Evolutionary conservation across 2,113 vertebrate genomes (phyloP).

Genomic region (Cheirogaleus medius): DNA sequence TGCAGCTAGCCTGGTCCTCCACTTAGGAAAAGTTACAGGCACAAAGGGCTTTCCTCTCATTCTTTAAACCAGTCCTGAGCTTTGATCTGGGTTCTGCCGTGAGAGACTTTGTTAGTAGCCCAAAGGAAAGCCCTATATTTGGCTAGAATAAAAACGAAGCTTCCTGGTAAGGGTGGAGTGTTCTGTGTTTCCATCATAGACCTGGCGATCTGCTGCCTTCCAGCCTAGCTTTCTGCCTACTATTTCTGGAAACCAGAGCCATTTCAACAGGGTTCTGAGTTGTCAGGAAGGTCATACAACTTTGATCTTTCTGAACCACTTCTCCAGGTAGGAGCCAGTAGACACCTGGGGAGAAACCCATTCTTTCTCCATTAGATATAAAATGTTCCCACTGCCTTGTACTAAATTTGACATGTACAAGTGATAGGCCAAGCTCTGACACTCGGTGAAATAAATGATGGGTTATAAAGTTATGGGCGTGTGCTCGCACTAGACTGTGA

Average conservation of each 20-base stretch:
- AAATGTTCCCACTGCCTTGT: neutral
- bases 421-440: fast-evolving
- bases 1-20: fast-evolving
- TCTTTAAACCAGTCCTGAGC: neutral
- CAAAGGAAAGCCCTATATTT: neutral
- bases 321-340: neutral
- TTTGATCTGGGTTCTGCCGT: neutral
- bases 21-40: neutral
- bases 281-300: neutral
- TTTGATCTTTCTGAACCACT: neutral
- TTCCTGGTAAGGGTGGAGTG: neutral
- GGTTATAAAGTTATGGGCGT: neutral
- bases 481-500: no score
- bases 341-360: neutral
- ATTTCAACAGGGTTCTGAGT: neutral
- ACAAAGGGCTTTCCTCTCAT: neutral
- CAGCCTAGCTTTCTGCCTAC: fast-evolving
- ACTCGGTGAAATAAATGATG: neutral
- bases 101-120: neutral
- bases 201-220: neutral
- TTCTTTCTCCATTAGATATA: neutral
- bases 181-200: neutral
- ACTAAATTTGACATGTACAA: neutral
- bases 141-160: neutral
- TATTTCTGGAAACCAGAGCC: neutral